These are phyloP conservation scores for Syngnathus floridae DNA, from an alignment of 2,113 vertebrate species.

Conservation along the genomic window DNA sequence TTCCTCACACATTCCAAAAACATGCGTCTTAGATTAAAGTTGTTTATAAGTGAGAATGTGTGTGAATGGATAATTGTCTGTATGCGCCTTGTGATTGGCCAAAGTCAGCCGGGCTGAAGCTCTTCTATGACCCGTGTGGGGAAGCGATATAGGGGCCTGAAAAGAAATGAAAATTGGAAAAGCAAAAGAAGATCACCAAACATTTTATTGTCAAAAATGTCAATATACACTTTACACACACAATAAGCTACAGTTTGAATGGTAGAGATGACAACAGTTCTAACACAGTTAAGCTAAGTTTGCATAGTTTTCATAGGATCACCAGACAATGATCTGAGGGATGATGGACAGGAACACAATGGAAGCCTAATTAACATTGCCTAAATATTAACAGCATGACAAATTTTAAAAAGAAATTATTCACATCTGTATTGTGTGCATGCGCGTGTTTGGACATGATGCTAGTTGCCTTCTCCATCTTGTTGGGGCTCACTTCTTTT, in stretches of 20 bases:
- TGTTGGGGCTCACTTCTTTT: constrained; percentile 71
- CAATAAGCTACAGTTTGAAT: constrained; percentile 21
- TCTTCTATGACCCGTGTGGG: no score
- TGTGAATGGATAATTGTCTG: no score
- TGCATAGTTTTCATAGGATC: constrained; percentile 24
- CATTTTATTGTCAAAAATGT: constrained; percentile 59
- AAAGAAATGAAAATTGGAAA: constrained; percentile 8
- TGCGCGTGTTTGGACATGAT: not conserved
- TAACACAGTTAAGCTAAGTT: constrained; percentile 24
- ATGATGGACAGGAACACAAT: constrained; percentile 17
- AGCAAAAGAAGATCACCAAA: constrained; percentile 23
- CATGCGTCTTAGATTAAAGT: no score
- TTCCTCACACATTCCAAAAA: no score
- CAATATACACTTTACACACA: constrained; percentile 41
- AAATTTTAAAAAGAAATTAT: constrained; percentile 36
- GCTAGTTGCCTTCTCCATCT: not conserved
- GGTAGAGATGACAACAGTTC: constrained; percentile 4
- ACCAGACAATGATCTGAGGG: constrained; percentile 15
- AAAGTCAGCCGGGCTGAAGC: no score
- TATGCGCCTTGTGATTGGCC: no score
- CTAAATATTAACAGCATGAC: constrained; percentile 32
- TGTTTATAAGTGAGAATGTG: no score
- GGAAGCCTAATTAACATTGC: constrained; percentile 6
- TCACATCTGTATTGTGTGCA: not conserved
- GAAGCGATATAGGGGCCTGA: not conserved